phyloP scores from a whole-genome alignment of 2,113 vertebrate genomes.

The Vulpes vulpes region DNA sequence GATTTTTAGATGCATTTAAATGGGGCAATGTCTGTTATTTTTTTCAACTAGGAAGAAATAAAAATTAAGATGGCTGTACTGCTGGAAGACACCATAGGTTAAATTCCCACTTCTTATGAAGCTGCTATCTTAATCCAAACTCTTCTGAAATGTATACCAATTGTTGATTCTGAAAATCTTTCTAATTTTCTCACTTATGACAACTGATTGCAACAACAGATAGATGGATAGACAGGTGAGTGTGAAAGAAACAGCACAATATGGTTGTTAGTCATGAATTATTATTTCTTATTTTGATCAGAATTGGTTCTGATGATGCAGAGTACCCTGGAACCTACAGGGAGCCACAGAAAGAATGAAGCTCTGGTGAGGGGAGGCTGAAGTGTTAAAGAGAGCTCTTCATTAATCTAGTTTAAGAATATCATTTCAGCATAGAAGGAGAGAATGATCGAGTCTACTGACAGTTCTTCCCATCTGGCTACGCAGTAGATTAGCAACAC shows the following conservation, averaged over 20 bases:
- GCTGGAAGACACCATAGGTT: not conserved
- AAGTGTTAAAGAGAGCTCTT: not conserved
- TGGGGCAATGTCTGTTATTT: not conserved
- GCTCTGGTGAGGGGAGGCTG: not conserved
- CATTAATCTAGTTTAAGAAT: not conserved
- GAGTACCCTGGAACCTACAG: not conserved
- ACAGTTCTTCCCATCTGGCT: not conserved
- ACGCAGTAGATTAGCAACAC: not conserved
- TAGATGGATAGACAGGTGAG: not conserved
- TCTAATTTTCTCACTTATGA: not conserved
- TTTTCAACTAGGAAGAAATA: not conserved
- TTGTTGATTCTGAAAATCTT: not conserved
- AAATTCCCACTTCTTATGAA: not conserved
- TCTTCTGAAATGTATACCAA: conserved; percentile 12
- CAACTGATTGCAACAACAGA: not conserved
- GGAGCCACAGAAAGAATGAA: not conserved
- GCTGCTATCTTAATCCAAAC: not conserved
- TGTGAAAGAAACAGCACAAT: not conserved
- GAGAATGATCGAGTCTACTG: not conserved
- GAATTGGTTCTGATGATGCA: not conserved
- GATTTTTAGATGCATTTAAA: not conserved
- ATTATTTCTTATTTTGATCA: not conserved
- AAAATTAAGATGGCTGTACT: not conserved
- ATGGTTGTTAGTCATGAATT: not conserved
- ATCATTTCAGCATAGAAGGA: not conserved